Base-by-base conservation (phyloP, 2,888 invertebrate genomes). In the Cerastis rubricosa region DNA sequence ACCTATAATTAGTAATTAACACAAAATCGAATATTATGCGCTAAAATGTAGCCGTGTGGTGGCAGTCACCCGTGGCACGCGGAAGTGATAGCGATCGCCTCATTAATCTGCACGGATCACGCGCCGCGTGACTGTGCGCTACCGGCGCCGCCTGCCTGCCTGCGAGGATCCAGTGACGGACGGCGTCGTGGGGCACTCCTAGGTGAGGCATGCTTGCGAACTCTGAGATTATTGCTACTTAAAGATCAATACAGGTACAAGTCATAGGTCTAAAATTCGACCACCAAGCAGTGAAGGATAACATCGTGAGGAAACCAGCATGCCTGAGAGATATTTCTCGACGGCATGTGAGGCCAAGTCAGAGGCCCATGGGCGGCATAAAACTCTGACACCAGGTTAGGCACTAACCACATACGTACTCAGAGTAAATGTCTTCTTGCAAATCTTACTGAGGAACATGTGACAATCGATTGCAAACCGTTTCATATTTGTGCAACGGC, bases 81-180 rank as follows among this genome's bases (percentile, higher is more conserved):
- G 94, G 94, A 94, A 94, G 93, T 90, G 93, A 94, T 93, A 86
- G 91, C 87, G 83, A 92, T 91, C 92, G 86, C 87, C 84, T 87
- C 90, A 90, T 93, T 91, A 93, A 93, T 93, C 92, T 90, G 86
- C 59, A 49, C 76, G 74, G 87, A 90, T 93, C 93, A 94, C 93
- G 93, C 87, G 87, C 86, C 83, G 83, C 92, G 90, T 92, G 92
- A 90, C 90, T 80, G 80, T 74, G 72, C 70, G 82, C 85, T 88
- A 83, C 89, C 82, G 80, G 74, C 45, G 29, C 14, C 25, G 47
- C 7, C 45, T 9, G 45, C 57, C 25, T 19, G 54, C 51, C n/a
- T 22, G 43, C n/a, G 43, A 64, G 63, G 47, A 76, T 4, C 25
- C n/a, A 49, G 43, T 49, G 85, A 67, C 71, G 70, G 70, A 49